These are phyloP conservation scores for Erpetoichthys calabaricus DNA, from an alignment of 2,797 vertebrate species.

Conservation along the genomic window DNA sequence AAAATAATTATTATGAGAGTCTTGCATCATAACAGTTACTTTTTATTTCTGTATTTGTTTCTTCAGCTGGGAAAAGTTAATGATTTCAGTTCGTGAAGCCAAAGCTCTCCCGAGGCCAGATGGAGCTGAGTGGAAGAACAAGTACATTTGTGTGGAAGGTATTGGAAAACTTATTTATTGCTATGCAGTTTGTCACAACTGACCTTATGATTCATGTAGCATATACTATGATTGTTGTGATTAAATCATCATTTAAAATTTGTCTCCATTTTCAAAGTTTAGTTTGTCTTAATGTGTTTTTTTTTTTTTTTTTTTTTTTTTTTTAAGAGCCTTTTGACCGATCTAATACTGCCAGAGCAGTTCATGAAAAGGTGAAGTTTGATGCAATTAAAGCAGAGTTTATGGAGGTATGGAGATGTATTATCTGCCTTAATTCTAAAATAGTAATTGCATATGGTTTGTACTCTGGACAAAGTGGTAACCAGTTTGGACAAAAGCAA, in stretches of 20 bases:
- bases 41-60: slow-evolving; percentile 20
- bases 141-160: slow-evolving; percentile 94
- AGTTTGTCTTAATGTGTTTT: no score
- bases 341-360: slow-evolving; percentile 87
- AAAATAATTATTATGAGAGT: no score
- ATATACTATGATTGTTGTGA: no score
- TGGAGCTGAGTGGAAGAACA: slow-evolving; percentile 71
- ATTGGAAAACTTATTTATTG: slow-evolving; percentile 15
- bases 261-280: background rate
- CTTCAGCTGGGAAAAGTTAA: slow-evolving; percentile 65
- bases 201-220: no score
- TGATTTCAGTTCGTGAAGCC: slow-evolving; percentile 84
- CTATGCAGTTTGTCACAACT: no score
- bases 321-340: slow-evolving; percentile 86
- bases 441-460: no score
- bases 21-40: no score
- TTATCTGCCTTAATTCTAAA: background rate
- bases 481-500: no score
- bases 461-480: no score
- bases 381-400: slow-evolving; percentile 68
- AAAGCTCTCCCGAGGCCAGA: slow-evolving; percentile 62
- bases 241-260: background rate
- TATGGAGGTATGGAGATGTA: slow-evolving; percentile 50
- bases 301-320: slow-evolving; percentile 13
- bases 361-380: slow-evolving; percentile 80